These are phyloP conservation scores for Paguma larvata DNA, from an alignment of 2,797 vertebrate genomes.

Conservation along the genomic window DNA sequence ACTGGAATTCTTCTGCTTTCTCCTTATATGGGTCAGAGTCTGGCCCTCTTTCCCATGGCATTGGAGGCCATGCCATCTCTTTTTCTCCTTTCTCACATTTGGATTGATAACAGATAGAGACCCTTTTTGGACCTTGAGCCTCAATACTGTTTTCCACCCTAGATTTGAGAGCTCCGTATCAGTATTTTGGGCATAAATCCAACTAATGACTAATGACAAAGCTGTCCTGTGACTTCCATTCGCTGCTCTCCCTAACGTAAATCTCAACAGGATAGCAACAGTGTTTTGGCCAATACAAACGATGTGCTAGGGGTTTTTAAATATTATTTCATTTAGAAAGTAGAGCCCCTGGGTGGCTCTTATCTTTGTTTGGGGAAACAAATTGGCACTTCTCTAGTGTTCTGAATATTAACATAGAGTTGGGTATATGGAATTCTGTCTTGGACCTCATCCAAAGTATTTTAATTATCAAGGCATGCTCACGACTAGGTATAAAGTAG, in stretches of 20 bases:
- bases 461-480: constrained; percentile 72
- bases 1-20: neutral
- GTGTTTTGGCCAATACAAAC: constrained; percentile 70
- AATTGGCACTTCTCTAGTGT: constrained; percentile 71
- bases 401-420: constrained; percentile 78
- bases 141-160: neutral
- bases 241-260: constrained; percentile 52
- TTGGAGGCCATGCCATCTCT: neutral
- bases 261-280: constrained; percentile 64
- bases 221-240: constrained; percentile 38
- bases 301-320: constrained; percentile 66
- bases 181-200: constrained; percentile 28
- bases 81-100: constrained; percentile 51
- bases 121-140: constrained; percentile 12
- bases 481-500: constrained; percentile 63
- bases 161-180: neutral
- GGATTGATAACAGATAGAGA: neutral
- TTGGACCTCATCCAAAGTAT: constrained; percentile 75
- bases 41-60: neutral
- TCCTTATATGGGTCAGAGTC: neutral
- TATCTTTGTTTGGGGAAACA: constrained; percentile 81
- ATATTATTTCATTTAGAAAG: constrained; percentile 80
- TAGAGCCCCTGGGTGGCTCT: constrained; percentile 75
- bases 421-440: constrained; percentile 75
- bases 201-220: constrained; percentile 61